Conservation (phyloP, 2,797 vertebrate genomes). For the Pelodytes ibericus region DNA sequence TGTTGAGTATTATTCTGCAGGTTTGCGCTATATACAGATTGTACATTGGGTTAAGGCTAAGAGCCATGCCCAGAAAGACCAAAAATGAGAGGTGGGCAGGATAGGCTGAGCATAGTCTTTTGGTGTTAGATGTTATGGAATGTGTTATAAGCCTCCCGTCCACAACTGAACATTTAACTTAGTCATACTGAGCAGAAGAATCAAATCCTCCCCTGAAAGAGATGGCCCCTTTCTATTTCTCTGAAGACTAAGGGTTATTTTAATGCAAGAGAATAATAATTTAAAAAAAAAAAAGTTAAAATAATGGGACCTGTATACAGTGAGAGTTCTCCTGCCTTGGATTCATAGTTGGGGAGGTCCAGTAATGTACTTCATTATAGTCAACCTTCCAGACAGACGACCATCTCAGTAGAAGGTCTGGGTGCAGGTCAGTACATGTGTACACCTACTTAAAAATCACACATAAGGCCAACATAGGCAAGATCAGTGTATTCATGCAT, state of each 20-base stretch:
- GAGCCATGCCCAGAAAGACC: neutral
- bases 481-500: neutral
- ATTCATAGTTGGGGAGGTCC: conserved; percentile 1
- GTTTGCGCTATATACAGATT: conserved; percentile 48
- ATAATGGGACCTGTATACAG: conserved; percentile 4
- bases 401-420: neutral
- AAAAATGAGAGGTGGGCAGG: neutral
- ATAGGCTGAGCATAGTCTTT: conserved; percentile 7
- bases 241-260: conserved; percentile 7
- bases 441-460: neutral
- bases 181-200: neutral
- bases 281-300: conserved; percentile 61
- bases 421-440: neutral
- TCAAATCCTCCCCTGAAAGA: conserved; percentile 20
- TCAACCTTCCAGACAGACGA: neutral
- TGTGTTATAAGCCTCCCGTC: conserved; percentile 41
- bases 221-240: conserved; percentile 4
- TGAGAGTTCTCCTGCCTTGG: conserved; percentile 8
- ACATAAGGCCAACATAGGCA: neutral
- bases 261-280: conserved; percentile 42
- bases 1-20: conserved; percentile 38
- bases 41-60: conserved; percentile 33
- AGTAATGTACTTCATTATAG: conserved; percentile 28
- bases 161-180: conserved; percentile 18
- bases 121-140: conserved; percentile 31